Base-by-base conservation (phyloP, 2,113 vertebrate genomes). In the Himantopus leucocephalus region DNA sequence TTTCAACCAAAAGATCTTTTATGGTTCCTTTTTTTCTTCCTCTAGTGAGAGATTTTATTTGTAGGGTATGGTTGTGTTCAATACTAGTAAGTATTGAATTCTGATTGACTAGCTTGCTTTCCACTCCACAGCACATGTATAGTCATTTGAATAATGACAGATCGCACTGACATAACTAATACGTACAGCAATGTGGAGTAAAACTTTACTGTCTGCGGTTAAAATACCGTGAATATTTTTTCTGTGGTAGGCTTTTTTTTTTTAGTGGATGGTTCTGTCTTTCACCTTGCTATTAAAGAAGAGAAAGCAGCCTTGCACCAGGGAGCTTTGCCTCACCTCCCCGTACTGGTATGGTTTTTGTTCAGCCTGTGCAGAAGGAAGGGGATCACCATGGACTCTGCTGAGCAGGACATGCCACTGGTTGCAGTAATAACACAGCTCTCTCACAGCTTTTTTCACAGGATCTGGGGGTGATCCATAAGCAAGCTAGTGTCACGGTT, bases 261-360 rank as follows among this genome's bases (percentile, higher is more conserved):
- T 72, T 58, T 48, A 43, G 26, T 26, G 67, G 21, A 19, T 3
- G 6, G 8, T 35, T 59, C 24, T 9, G 12, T 58, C 21, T 78
- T 74, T 41, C 64, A 48, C 43, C 14, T 72, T 90, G 14, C 48
- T 79, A 4, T 66, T 72, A 68, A n/a, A 52, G 35, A 88, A 64
- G 8, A 3, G 12, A 85, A 72, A 24, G 17, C 6, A 47, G 14
- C 0, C 0, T 58, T 74, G 23, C 37, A 48, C 14, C 15, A n/a
- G 24, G 52, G 60, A 71, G 32, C 13, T 66, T 71, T 2, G 0
- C 30, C 58, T 79, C 88, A 10, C 39, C 39, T 62, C 22, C 18
- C 18, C 0, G 0, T 73, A 8, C 43, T 52, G 59, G 16, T 20
- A 11, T 30, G 10, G 2, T 1, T 76, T 83, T 73, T 91, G 39